A percentile compares a stretch with the other conserved stretches of the same genome.
These are phyloP conservation scores for Rhagophthalmus giganteus DNA, from an alignment of 2,888 invertebrate species.

Conservation along the genomic window DNA sequence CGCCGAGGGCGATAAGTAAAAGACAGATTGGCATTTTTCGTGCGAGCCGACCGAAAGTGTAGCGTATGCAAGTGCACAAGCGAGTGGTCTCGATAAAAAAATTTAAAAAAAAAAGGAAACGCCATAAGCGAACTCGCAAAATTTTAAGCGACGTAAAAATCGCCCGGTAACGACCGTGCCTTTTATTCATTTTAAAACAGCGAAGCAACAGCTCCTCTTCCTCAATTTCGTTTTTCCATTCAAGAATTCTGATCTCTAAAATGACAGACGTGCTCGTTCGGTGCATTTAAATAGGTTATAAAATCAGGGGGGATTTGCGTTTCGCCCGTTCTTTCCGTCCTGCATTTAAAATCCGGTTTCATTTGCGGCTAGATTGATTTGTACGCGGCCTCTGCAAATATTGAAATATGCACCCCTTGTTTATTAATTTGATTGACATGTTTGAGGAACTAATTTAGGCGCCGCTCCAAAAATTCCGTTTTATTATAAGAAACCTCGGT, in stretches of 20 bases:
- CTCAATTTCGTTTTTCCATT: conserved; percentile 16
- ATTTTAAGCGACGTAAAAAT: too few relatives aligned
- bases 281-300: conserved; percentile 41
- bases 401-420: conserved; percentile 56
- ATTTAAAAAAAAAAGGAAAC: too few relatives aligned
- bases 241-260: conserved; percentile 30
- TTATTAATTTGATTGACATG: conserved; percentile 55
- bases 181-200: conserved; percentile 4
- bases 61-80: too few relatives aligned
- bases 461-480: conserved; percentile 1
- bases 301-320: conserved; percentile 34
- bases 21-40: too few relatives aligned
- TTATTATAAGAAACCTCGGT: background rate
- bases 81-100: too few relatives aligned
- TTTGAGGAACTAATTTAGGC: conserved; percentile 45
- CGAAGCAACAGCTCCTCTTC: conserved; percentile 27
- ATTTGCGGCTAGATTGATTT: conserved; percentile 53
- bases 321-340: conserved; percentile 31
- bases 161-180: too few relatives aligned
- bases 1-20: too few relatives aligned
- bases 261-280: conserved; percentile 38
- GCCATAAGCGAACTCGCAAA: too few relatives aligned
- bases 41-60: too few relatives aligned
- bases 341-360: conserved; percentile 45
- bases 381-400: conserved; percentile 48